phyloP scores from a whole-genome alignment of 2,797 vertebrate genomes.

The Valencia hispanica region DNA sequence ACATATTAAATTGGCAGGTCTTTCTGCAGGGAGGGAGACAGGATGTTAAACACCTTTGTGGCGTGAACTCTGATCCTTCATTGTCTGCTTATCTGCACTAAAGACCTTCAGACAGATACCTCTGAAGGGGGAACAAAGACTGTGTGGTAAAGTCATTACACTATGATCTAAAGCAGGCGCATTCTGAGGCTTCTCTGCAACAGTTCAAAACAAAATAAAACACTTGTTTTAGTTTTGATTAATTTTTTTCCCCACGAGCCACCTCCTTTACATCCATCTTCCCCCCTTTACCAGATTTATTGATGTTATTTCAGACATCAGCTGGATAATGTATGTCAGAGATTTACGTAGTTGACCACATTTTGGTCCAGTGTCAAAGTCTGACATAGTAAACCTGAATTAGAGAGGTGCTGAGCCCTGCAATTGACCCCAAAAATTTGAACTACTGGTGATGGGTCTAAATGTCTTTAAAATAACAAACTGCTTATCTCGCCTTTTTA shows the following conservation, averaged over 20 bases:
- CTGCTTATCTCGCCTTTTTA: slow-evolving; percentile 22
- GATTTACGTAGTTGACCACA: slow-evolving; percentile 61
- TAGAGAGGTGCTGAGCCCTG: slow-evolving; percentile 47
- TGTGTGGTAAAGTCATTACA: slow-evolving; percentile 77
- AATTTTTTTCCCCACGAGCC: slow-evolving; percentile 20
- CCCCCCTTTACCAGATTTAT: slow-evolving; percentile 69
- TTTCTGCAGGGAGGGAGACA: slow-evolving; percentile 20
- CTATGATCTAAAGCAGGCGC: slow-evolving; percentile 68
- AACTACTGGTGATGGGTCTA: slow-evolving; percentile 42
- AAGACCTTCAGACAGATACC: slow-evolving; percentile 65
- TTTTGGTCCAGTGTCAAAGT: slow-evolving; percentile 53
- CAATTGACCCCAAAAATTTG: slow-evolving; percentile 57
- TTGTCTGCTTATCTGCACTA: slow-evolving; percentile 69
- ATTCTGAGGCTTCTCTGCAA: slow-evolving; percentile 46
- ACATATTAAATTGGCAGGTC: slow-evolving; percentile 48
- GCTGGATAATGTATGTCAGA: slow-evolving; percentile 66
- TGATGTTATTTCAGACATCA: slow-evolving; percentile 67
- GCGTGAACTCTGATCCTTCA: slow-evolving; percentile 60
- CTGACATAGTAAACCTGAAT: slow-evolving; percentile 52
- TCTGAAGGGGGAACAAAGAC: slow-evolving; percentile 39
- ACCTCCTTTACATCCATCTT: slow-evolving; percentile 44
- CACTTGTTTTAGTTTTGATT: slow-evolving; percentile 67
- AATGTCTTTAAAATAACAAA: slow-evolving; percentile 52
- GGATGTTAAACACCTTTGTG: slow-evolving; percentile 56
- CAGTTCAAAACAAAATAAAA: slow-evolving; percentile 76